These are phyloP conservation scores for Bombylius major DNA, from an alignment of 2,888 invertebrate species.

Conservation along the genomic window DNA sequence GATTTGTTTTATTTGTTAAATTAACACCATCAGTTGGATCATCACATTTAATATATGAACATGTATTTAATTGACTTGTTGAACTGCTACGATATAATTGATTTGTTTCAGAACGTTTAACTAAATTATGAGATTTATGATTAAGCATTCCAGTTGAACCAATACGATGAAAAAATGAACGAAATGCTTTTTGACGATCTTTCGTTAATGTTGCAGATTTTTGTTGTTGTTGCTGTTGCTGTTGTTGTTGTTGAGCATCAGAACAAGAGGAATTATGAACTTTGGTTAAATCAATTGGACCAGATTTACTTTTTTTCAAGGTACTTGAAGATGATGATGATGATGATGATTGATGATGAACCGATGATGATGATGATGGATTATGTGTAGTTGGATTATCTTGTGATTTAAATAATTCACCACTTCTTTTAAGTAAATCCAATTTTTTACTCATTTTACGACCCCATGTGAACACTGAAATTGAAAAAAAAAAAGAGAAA, in stretches of 20 bases:
- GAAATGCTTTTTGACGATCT: conserved; percentile 44
- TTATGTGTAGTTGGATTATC: conserved; percentile 26
- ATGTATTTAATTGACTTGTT: conserved; percentile 58
- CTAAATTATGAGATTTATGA: conserved; percentile 31
- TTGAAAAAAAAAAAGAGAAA: conserved; percentile 7
- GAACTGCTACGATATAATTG: conserved; percentile 60
- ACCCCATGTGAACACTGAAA: conserved; percentile 59
- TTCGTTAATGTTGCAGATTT: conserved; percentile 13
- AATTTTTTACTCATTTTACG: conserved; percentile 66
- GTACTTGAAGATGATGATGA: conserved; percentile 18
- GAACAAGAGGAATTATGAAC: not conserved
- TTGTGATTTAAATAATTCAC: conserved; percentile 45
- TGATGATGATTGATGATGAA: conserved; percentile 18
- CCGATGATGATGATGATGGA: conserved; percentile 14
- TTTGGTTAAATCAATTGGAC: conserved; percentile 43
- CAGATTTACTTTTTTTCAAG: conserved; percentile 42
- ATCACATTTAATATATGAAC: conserved; percentile 58
- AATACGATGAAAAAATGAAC: conserved; percentile 61
- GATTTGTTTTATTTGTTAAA: conserved; percentile 37
- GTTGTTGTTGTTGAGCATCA: conserved; percentile 19
- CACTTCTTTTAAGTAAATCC: conserved; percentile 56
- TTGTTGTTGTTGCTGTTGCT: conserved; percentile 9
- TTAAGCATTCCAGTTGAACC: conserved; percentile 66
- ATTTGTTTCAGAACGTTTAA: conserved; percentile 3
- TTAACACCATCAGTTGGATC: conserved; percentile 70